Base-by-base conservation (phyloP, 2,113 vertebrate species). In the Pan paniscus region DNA sequence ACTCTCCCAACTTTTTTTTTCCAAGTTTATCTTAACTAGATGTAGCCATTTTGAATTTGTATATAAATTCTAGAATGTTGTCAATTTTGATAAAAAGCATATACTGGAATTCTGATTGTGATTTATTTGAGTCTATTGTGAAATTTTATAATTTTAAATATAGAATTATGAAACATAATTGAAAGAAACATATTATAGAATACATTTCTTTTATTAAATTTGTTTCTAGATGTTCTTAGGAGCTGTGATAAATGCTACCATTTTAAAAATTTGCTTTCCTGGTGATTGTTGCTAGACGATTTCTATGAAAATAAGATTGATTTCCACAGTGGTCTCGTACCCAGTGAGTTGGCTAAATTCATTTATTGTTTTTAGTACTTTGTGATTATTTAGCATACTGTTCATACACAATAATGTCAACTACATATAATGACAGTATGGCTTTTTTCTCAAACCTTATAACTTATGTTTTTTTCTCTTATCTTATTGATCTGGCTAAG, bases 1-100 rank as follows among this genome's bases (percentile, higher is more conserved):
- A n/a, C 9, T 11, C 2, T 12, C 48, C 27, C 6, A 81, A 10
- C 0, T 5, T 11, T 52, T 52, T 50, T 72, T 46, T n/a, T 61
- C 20, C 35, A 27, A 50, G 46, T 89, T 89, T 83, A 25, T 43
- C 72, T 25, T 68, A 7, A 13, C 35, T 25, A 43, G 13, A 57
- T 13, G 25, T 8, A 18, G 0, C 3, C 13, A n/a, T 35, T 57
- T 83, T 18, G 18, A 30, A 38, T 59, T 90, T 68, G 2, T 78
- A 27, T 85, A 25, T 35, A 30, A 50, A 40, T 82, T 83, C 57
- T 23, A 40, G 81, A 78, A 52, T 85, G 30, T 57, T 46, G 14
- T 30, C 30, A 76, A 25, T 38, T 82, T 83, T 20, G 32, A 88
- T 46, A 73, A 92, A 81, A 78, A 46, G 8, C 6, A 59, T 32